Evolutionary conservation across 1,140 invertebrate genomes (phyloP).

Genomic region (Elymnias hypermnestra): DNA sequence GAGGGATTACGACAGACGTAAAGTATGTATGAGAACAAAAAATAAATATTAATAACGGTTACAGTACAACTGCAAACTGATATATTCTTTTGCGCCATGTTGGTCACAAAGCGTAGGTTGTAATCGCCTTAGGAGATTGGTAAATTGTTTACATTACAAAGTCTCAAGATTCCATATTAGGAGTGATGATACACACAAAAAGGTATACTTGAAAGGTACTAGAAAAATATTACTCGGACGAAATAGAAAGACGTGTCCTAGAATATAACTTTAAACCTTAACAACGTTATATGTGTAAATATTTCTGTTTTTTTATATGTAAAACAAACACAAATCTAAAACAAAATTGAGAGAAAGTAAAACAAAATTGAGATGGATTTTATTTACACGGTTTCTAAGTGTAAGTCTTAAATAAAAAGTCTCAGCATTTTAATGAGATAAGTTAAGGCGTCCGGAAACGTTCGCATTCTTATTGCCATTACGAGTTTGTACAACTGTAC

Average conservation of each 20-base stretch:
- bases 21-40: not conserved
- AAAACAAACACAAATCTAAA: not conserved
- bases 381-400: not conserved
- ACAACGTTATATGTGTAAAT: too few species aligned
- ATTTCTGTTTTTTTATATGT: too few species aligned
- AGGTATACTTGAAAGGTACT: not conserved
- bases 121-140: conserved; percentile 10
- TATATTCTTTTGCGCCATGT: not conserved
- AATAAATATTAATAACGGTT: conserved; percentile 1
- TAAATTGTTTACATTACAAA: conserved; percentile 6
- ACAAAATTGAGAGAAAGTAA: not conserved
- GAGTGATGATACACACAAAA: not conserved
- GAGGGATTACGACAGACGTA: conserved; percentile 4
- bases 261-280: too few species aligned
- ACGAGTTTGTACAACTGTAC: conserved; percentile 2
- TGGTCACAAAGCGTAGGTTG: conserved; percentile 8
- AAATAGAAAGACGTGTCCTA: too few species aligned
- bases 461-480: conserved; percentile 3
- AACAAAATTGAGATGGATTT: not conserved
- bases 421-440: not conserved
- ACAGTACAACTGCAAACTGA: not conserved
- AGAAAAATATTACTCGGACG: too few species aligned
- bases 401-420: not conserved
- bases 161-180: too few species aligned
- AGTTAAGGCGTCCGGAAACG: not conserved